Base-by-base conservation (phyloP, 2,797 vertebrate species). In the Lophotriccus pileatus region DNA sequence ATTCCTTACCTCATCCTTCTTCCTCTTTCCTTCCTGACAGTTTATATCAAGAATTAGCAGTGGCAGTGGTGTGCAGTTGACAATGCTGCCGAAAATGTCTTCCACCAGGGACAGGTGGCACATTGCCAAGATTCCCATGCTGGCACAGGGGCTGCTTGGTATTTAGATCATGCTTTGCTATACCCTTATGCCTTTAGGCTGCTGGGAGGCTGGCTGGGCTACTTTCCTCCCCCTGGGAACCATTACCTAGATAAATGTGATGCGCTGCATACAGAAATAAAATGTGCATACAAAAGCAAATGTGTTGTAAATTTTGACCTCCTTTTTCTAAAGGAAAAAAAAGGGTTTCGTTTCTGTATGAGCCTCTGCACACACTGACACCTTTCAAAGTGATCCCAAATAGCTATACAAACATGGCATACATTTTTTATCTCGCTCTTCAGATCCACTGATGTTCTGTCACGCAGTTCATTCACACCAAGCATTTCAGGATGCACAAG, bases 271-370 rank as follows among this genome's bases (percentile, higher is more conserved):
- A 68, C 60, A 88, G 89, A 78, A 96, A 91, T 87, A 84, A 52
- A 91, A 83, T 80, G 55, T 19, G 63, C 44, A 0, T 87, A 93
- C 58, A 64, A 72, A 94, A 97, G 87, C 70, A 94, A 92, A 83
- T 14, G 55, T 36, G 36, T 90, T 94, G 80, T 84, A 84, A 96
- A 93, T 93, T 87, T 72, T 95, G 50, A 92, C 87, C 91, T 90
- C 72, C 24, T 96, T 97, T 87, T 70, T 30, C 73, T 89, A 21
- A 75, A 68, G 27, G 25, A 53, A 64, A 89, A 39, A 39, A 39
- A 62, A 12, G 12, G 7, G 12, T 6, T 84, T 76, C 14, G 0
- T 93, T 86, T 89, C 80, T 95, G 8, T 27, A 8, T 44, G 39
- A 85, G 46, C 80, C 63, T 93, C 91, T 84, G 83, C 12, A 4